Conservation (phyloP, 2,888 invertebrate species). For the Trachelus stipa region DNA sequence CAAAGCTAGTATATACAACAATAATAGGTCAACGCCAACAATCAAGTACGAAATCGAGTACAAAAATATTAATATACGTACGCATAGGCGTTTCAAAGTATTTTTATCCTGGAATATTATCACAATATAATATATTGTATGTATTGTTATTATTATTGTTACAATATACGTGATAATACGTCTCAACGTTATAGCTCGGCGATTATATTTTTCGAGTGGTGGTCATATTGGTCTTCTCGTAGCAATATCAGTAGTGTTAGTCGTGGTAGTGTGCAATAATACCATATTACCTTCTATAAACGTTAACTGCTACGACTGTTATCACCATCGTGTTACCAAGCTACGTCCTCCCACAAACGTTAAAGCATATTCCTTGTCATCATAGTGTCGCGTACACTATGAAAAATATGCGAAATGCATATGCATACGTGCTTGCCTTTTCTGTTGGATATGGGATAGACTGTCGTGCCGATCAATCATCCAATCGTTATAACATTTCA, state of each 20-base stretch:
- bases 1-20: no score
- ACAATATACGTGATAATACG: not conserved
- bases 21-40: no score
- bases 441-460: no score
- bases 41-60: not conserved
- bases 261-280: not conserved
- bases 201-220: not conserved
- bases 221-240: not conserved
- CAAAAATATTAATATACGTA: not conserved
- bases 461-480: no score
- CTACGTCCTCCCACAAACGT: not conserved
- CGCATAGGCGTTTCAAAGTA: not conserved
- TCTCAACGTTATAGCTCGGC: not conserved
- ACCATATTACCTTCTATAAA: not conserved
- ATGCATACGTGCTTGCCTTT: not conserved
- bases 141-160: not conserved
- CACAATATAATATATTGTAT: not conserved
- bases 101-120: not conserved
- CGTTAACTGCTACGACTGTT: not conserved
- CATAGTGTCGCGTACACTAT: not conserved
- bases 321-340: not conserved
- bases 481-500: no score
- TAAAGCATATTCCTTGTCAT: not conserved
- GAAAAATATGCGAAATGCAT: not conserved
- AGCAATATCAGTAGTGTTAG: not conserved